Percentiles rank a stretch among this genome's conserved stretches.
phyloP scores from a whole-genome alignment of 2,113 vertebrate genomes.

The Gymnobelideus leadbeateri region DNA sequence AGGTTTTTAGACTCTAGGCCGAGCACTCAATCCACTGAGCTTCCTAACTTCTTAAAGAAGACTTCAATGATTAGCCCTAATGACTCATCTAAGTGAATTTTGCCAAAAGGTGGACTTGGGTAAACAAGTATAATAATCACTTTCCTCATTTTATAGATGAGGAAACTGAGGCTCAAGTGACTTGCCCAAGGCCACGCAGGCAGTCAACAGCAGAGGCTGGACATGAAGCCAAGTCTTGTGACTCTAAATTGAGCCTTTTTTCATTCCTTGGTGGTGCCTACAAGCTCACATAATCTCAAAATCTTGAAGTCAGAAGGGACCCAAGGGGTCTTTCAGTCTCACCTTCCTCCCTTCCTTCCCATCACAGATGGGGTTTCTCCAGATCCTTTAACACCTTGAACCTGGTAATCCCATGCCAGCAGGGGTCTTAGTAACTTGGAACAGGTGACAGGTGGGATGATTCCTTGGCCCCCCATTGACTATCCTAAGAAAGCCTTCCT shows the following conservation, averaged over 20 bases:
- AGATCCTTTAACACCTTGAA: background rate
- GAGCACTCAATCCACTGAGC: background rate
- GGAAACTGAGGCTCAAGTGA: background rate
- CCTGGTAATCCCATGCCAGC: background rate
- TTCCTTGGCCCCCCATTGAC: background rate
- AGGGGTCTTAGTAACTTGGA: background rate
- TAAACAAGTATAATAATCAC: background rate
- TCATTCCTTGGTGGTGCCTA: background rate
- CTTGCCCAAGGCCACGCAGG: background rate
- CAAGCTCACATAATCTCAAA: background rate
- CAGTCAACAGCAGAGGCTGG: background rate
- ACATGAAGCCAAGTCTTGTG: background rate
- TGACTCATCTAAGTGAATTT: background rate
- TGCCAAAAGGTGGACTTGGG: background rate
- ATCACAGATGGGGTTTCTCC: background rate
- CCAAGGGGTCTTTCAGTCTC: background rate
- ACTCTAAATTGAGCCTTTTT: background rate
- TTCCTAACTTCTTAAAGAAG: background rate
- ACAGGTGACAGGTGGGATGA: background rate
- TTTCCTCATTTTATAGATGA: background rate
- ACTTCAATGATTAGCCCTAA: background rate
- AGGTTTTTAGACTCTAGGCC: background rate
- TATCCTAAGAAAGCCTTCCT: background rate
- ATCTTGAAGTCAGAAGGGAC: background rate
- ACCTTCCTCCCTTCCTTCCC: background rate